Evolutionary conservation across 2,888 invertebrate genomes (phyloP), one percentile per base, ranked within the genome.

Genomic region (Linnaemya tessellans): DNA sequence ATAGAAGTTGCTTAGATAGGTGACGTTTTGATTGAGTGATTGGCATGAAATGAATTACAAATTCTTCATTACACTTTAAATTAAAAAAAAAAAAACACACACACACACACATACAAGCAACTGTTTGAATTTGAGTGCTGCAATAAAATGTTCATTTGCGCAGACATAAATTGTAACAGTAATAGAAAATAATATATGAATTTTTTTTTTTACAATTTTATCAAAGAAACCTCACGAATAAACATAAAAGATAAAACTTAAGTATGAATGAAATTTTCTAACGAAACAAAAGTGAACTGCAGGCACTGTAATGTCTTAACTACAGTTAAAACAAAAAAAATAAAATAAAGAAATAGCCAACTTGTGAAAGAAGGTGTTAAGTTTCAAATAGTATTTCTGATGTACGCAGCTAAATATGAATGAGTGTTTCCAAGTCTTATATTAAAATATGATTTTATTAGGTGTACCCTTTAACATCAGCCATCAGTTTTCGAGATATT

Each of bases 21-120:
- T 91, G 91, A 91, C 91, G 91, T 91, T 91, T 91, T 91, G 91
- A 91, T 91, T 91, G 91, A 91, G 91, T 91, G 91, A 91, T 91
- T 91, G 91, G 91, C 91, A 91, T 84, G 86, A 87, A 87, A 86
- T 86, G 84, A 80, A 87, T 86, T 87, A 86, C 87, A 87, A 86
- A 87, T 86, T 87, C 87, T 84, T 81, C 75, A 85, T 80, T 85
- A 82, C 82, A 82, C 65, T 82, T 85, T 80, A 65, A 60, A 64
- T 62, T 41, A 68, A 68, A 75, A 68, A 67, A 73, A 80, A 65
- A 71, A 10, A 64, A 20, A 60, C 22, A 20, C 11, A 60, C 20
- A 67, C 41, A 64, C 46, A 43, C 20, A 60, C 38, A 20, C 11
- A 60, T n/a, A 60, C 41, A 62, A 10, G 0, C 68, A 70, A 70